Conservation (phyloP, 1,140 invertebrate genomes). For the Drosophila miranda region DNA sequence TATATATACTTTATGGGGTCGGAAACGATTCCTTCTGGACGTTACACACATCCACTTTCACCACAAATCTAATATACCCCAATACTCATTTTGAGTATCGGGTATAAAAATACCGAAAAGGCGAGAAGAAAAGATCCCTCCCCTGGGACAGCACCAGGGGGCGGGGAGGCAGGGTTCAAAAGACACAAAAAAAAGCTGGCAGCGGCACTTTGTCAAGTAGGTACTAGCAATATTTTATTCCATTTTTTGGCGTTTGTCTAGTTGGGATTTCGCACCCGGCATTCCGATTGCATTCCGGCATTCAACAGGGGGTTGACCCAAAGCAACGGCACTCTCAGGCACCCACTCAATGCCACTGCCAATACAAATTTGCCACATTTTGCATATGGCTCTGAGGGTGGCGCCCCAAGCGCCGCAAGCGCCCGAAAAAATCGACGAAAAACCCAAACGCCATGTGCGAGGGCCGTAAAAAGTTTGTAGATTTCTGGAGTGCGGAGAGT, state of each 20-base stretch:
- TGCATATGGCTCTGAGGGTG: constrained; percentile 55
- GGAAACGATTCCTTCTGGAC: no score
- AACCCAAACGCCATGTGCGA: constrained; percentile 59
- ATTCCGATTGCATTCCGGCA: constrained; percentile 45
- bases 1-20: no score
- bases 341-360: constrained; percentile 39
- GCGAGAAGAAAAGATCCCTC: constrained; percentile 37
- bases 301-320: constrained; percentile 53
- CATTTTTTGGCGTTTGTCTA: constrained; percentile 33
- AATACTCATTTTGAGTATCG: no score
- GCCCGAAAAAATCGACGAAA: constrained; percentile 34
- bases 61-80: no score
- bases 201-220: constrained; percentile 74
- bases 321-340: background rate
- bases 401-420: constrained; percentile 43
- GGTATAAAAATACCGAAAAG: background rate
- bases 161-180: background rate
- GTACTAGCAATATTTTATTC: constrained; percentile 72
- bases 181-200: constrained; percentile 34
- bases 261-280: constrained; percentile 12
- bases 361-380: constrained; percentile 73
- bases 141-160: constrained; percentile 31
- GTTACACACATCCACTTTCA: no score
- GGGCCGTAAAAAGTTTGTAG: constrained; percentile 53
- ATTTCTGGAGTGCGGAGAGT: no score